Base-by-base conservation (phyloP, 2,888 invertebrate genomes). In the Amiota mariae region DNA sequence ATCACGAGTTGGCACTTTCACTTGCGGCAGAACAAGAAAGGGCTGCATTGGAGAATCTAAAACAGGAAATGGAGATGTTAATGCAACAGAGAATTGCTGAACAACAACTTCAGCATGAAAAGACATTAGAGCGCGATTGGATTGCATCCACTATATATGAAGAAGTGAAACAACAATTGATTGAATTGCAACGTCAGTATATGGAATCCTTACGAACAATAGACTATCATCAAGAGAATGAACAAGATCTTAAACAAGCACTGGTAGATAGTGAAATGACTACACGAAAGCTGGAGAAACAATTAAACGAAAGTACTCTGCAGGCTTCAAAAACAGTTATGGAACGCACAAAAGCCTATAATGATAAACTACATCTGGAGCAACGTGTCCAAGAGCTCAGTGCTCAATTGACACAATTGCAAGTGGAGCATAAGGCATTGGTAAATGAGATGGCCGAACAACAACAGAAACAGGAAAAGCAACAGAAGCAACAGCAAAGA, bases 271-370 rank as follows among this genome's bases (percentile, higher is more conserved):
- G 83, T 51, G 90, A 92, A 77, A 87, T 93, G 73, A 92, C 91
- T 15, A 91, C 93, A 73, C 91, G 93, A 18, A 88, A 91, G 0
- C 87, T 95, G n/a, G 91, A 93, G 72, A 92, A 93, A 74, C 93
- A 94, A 72, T 91, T 95, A 13, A 95, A 95, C 84, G 93, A 93
- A 77, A 92, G 94, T 0, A 93, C 93, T 0, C 90, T 95, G n/a
- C 92, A 94, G 77, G 94, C 94, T 20, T 95, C 95, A 0, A 94
- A 94, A 85, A 93, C 93, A 0, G 92, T 94, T 0, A 90, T 95
- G 54, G 95, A 96, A 81, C 92, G 95, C 81, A 94, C 94, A 0
- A 93, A 94, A 79, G 91, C 94, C 2, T 92, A 93, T 72, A 94
- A 94, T 78, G 95, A 95, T 64, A 93, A 94, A 78, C 85, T 94